Conservation (phyloP, 2,888 invertebrate genomes). For the Heterodera filipjevi region DNA sequence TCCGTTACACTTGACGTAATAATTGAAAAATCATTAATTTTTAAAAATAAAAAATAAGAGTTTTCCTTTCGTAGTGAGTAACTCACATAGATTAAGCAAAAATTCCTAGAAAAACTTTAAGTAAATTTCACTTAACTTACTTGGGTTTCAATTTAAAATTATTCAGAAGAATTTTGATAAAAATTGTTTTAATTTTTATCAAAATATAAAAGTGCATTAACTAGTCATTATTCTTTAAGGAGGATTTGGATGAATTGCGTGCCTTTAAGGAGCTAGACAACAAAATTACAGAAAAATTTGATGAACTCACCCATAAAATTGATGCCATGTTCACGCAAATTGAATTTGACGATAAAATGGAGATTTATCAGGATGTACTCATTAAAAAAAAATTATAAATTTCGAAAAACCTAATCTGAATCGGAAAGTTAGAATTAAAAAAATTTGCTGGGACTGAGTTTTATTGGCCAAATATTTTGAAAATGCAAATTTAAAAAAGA, state of each 20-base stretch:
- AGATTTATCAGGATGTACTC: not conserved
- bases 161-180: too few species aligned
- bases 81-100: too few species aligned
- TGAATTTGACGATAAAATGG: not conserved
- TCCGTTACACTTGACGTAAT: not conserved
- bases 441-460: too few species aligned
- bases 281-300: not conserved
- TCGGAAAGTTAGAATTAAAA: too few species aligned
- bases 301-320: not conserved
- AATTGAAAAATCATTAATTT: not conserved
- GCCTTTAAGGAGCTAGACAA: not conserved
- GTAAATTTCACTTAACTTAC: too few species aligned
- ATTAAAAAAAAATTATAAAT: not conserved
- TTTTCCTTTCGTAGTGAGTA: too few species aligned
- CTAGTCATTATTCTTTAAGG: not conserved
- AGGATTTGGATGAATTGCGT: not conserved
- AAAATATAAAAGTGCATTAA: not conserved
- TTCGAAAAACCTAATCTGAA: too few species aligned
- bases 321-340: not conserved
- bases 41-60: too few species aligned
- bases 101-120: too few species aligned
- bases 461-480: too few species aligned
- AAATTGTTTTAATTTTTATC: not conserved
- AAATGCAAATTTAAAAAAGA: too few species aligned
- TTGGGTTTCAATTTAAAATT: too few species aligned